Evolutionary conservation across 2,797 vertebrate species (phyloP).

Genomic region (Crocodylus rhombifer): DNA sequence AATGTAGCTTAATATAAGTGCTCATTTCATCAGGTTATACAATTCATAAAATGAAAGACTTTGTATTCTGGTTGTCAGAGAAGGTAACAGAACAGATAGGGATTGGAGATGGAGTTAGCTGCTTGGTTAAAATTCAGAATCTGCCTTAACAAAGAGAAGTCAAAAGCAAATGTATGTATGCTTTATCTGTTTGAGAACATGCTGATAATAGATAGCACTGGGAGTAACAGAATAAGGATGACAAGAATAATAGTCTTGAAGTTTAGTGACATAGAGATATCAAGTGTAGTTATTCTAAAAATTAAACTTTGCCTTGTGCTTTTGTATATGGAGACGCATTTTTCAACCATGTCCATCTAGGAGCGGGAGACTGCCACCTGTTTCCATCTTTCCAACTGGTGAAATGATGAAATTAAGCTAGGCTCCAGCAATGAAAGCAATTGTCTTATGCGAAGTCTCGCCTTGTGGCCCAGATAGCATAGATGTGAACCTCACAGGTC

Average conservation of each 20-base stretch:
- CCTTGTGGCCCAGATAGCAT: background rate
- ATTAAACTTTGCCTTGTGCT: background rate
- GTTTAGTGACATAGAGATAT: background rate
- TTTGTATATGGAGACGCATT: background rate
- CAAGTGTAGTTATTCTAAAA: background rate
- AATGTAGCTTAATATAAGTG: background rate
- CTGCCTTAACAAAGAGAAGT: conserved; percentile 5
- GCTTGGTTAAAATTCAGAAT: conserved; percentile 7
- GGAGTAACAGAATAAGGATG: background rate
- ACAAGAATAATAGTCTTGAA: background rate
- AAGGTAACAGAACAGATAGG: background rate
- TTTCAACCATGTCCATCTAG: background rate
- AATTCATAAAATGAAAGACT: conserved; percentile 23
- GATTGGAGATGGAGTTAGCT: background rate
- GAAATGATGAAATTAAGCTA: background rate
- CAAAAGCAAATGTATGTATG: background rate
- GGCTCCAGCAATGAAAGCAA: background rate
- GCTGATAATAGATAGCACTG: background rate
- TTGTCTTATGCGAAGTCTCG: background rate
- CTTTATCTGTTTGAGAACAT: fast-evolving
- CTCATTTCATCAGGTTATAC: conserved; percentile 11
- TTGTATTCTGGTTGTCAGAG: background rate
- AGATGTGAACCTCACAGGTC: background rate
- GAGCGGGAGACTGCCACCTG: background rate
- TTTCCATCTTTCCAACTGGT: background rate